phyloP scores from a whole-genome alignment of 2,888 invertebrate species.

The Agrilus cyanescens region DNA sequence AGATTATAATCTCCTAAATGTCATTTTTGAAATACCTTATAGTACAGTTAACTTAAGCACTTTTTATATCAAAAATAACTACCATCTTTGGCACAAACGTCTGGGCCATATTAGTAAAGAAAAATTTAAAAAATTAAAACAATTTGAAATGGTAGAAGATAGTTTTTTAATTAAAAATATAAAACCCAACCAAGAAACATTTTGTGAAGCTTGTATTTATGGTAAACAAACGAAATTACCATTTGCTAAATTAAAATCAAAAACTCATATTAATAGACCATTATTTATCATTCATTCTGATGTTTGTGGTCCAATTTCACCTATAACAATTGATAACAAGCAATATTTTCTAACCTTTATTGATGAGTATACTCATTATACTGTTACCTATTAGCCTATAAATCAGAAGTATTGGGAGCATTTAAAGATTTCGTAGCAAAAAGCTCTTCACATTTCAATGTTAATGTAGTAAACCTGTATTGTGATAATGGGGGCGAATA shows the following conservation, averaged over 20 bases:
- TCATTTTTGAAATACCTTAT: not conserved
- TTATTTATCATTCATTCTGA: constrained; percentile 10
- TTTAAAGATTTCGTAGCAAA: constrained; percentile 9
- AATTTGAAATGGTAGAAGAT: constrained; percentile 17
- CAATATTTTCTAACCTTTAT: constrained; percentile 9
- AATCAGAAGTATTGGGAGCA: constrained; percentile 9
- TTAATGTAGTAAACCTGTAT: constrained; percentile 4
- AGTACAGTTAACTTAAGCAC: not conserved
- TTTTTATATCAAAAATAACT: constrained; percentile 7
- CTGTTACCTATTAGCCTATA: constrained; percentile 6
- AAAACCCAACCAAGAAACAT: constrained; percentile 4
- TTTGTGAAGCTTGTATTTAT: constrained; percentile 12
- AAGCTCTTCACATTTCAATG: constrained; percentile 5
- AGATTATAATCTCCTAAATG: no score
- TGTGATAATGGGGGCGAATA: constrained; percentile 12
- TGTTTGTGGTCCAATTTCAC: constrained; percentile 9
- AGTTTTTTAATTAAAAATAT: constrained; percentile 13
- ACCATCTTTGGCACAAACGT: constrained; percentile 22
- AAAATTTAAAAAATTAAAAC: constrained; percentile 19
- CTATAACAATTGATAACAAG: constrained; percentile 5
- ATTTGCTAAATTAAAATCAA: constrained; percentile 7
- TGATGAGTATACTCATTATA: constrained; percentile 11
- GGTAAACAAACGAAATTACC: constrained; percentile 10
- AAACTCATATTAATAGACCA: constrained; percentile 10
- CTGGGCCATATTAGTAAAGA: constrained; percentile 21